Evolutionary conservation across 2,797 vertebrate species (phyloP).

Genomic region (Lindbergichthys nudifrons): DNA sequence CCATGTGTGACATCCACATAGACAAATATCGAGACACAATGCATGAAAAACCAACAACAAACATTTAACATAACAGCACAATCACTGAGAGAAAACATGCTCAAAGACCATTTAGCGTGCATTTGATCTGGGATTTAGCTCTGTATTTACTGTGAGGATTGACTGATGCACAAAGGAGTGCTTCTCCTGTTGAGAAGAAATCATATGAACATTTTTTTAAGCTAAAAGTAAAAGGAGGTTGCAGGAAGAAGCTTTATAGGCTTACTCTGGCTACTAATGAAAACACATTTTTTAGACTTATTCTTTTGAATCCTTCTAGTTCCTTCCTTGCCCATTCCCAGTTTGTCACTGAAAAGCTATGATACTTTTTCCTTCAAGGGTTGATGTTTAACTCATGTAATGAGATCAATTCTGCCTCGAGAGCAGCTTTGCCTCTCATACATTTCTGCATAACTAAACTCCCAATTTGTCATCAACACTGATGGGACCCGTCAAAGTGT

Average conservation of each 20-base stretch:
- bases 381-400: slow-evolving; percentile 24
- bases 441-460: slow-evolving; percentile 50
- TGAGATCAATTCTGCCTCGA: slow-evolving; percentile 26
- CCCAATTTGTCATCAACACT: slow-evolving; percentile 50
- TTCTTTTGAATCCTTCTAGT: not conserved
- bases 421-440: slow-evolving; percentile 43
- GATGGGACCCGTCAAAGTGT: slow-evolving; percentile 51
- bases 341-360: slow-evolving; percentile 5
- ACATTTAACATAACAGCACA: too few species aligned
- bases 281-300: too few species aligned
- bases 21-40: too few species aligned
- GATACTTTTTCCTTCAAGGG: slow-evolving; percentile 11
- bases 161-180: slow-evolving; percentile 12
- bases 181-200: not conserved
- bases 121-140: too few species aligned
- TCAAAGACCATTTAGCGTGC: too few species aligned
- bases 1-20: too few species aligned
- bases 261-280: not conserved
- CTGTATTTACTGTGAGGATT: too few species aligned
- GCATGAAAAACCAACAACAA: too few species aligned
- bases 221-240: not conserved
- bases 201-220: not conserved
- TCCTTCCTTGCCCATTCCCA: not conserved
- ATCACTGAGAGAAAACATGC: too few species aligned
- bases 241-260: not conserved